These are phyloP conservation scores for Melanostoma mellinum DNA, from an alignment of 2,888 invertebrate species.

Conservation along the genomic window DNA sequence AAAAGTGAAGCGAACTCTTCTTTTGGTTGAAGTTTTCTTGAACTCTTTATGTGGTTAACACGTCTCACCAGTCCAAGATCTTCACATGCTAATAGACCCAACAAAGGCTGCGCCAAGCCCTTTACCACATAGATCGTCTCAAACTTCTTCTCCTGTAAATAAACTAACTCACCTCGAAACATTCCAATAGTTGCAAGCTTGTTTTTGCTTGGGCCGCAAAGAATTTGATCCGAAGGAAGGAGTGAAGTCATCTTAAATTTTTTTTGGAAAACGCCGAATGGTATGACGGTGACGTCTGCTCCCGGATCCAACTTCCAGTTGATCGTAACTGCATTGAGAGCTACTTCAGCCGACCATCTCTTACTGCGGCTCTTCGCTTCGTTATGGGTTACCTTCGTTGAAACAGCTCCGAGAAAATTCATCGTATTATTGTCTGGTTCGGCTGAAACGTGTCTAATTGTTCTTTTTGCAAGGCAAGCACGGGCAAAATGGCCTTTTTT, in stretches of 20 bases:
- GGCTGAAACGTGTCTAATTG: constrained; percentile 3
- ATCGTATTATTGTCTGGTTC: not conserved
- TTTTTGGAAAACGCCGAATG: no score
- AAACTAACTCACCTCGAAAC: constrained; percentile 1
- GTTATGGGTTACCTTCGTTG: not conserved
- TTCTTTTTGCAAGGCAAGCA: constrained; percentile 18
- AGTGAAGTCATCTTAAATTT: no score
- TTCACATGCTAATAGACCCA: no score
- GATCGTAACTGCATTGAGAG: not conserved
- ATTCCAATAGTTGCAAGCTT: constrained; percentile 8
- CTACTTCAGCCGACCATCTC: not conserved
- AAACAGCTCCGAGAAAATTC: constrained; percentile 8
- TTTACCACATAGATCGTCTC: no score
- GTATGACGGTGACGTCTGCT: no score
- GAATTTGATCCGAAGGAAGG: constrained; percentile 14
- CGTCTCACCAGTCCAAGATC: no score
- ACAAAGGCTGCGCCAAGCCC: no score
- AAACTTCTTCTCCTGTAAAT: no score
- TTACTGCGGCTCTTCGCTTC: constrained; percentile 5
- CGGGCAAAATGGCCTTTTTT: constrained; percentile 4
- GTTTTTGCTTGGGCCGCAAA: constrained; percentile 22
- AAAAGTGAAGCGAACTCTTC: no score
- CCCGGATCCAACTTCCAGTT: no score
- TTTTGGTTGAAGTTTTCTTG: no score
- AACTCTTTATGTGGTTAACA: no score